Evolutionary conservation across 92 coral and sea anemone species (phyloP).

Genomic region (Heliopora coerulea): DNA sequence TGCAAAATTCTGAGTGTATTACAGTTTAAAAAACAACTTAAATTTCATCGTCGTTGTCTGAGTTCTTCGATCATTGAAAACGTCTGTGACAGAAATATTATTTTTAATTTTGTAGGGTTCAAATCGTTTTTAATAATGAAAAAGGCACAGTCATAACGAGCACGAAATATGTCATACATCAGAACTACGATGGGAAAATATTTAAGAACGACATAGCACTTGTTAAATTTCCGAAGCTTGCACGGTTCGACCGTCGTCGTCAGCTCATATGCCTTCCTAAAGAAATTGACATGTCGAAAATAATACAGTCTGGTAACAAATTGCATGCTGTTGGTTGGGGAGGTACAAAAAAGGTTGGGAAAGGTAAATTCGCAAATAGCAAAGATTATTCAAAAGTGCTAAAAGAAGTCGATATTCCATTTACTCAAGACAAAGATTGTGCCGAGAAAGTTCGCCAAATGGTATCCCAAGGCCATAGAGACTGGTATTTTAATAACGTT

Average conservation of each 20-base stretch:
- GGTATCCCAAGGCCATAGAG: not conserved
- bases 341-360: conserved; percentile 4
- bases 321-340: conserved; percentile 73
- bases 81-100: too few relatives aligned
- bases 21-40: too few relatives aligned
- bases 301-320: conserved; percentile 4
- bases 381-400: conserved; percentile 47
- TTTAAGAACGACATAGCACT: conserved; percentile 54
- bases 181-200: not conserved
- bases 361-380: not conserved
- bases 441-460: not conserved
- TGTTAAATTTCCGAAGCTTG: conserved; percentile 47
- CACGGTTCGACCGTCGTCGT: conserved; percentile 30
- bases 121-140: not conserved
- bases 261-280: conserved; percentile 54
- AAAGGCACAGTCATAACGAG: not conserved
- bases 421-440: conserved; percentile 50
- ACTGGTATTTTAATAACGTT: conserved; percentile 45
- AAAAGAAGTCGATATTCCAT: conserved; percentile 55
- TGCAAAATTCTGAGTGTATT: too few relatives aligned
- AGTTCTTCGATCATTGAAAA: too few relatives aligned
- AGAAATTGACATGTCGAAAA: conserved; percentile 11
- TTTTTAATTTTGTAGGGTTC: not conserved
- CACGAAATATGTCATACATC: not conserved
- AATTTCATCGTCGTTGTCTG: too few relatives aligned